Evolutionary conservation across 2,888 invertebrate genomes (phyloP), one percentile per base, ranked within the genome.

Genomic region (Papilio protenor): DNA sequence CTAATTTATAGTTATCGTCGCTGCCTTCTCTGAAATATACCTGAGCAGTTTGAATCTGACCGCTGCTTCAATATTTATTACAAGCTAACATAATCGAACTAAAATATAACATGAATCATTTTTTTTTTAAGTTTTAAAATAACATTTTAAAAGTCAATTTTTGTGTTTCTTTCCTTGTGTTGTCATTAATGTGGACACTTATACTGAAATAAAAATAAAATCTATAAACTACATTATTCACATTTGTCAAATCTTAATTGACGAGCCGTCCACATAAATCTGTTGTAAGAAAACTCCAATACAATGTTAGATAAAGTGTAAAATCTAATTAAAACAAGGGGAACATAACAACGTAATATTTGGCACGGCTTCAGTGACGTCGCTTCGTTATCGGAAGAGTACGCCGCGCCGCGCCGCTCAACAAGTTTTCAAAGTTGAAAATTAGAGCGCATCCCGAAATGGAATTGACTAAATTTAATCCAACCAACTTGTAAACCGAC

Each of bases 391-490:
- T 76, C 69, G 59, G 59, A 78, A 76, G 75, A 75, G 75, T 55
- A 33, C 78, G 73, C 73, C 33, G 64, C 57, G 57, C 57, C 57
- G 57, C 64, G 33, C 66, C 57, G 76, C 76, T 78, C 76, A 76
- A 78, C 76, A 78, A 78, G 78, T 76, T 76, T 33, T 27, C 66
- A 66, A 78, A 78, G 78, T 78, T 78, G 57, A 73, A 78, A 78
- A 78, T 78, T 78, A 78, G 73, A 78, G 78, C 75, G 78, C 75
- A 75, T 72, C 78, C 78, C 71, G 47, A 73, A 78, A 78, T 76
- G 76, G 78, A 78, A 78, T 73, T 73, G 78, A 78, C 78, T 78
- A 73, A 78, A 78, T 76, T 78, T 76, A 76, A 76, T 73, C 73
- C 76, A 23, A 59, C 71, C 33, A 73, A 78, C 73, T 76, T 76